Base-by-base conservation (phyloP, 2,797 vertebrate species). In the Tragelaphus eurycerus region DNA sequence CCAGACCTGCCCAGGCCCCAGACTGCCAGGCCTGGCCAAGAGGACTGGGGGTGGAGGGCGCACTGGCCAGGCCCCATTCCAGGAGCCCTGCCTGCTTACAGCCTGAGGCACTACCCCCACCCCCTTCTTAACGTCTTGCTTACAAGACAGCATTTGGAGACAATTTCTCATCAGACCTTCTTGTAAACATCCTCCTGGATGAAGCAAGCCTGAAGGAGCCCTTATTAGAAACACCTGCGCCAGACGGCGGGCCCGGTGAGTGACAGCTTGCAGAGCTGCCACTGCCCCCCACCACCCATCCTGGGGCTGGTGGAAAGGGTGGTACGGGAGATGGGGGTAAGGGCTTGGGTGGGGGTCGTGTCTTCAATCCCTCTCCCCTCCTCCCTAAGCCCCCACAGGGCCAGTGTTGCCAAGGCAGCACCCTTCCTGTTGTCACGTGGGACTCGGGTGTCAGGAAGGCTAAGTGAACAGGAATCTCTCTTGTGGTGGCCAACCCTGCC, bases 111-210 rank as follows among this genome's bases (percentile, higher is more conserved):
- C 85, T 90, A 71, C 64, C 60, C 94, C 67, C 94, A 85, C 88
- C 92, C 95, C 79, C 86, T 96, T 93, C 95, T 85, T 81, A 97
- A 97, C 48, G 82, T 98, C 96, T 97, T 97, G 97, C 98, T 98
- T 98, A 94, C 95, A 98, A 98, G 98, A 98, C 92, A 98, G 96
- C 97, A 96, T 96, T 97, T 93, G 97, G 98, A 98, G 98, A 98
- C 97, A 98, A 98, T 98, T 98, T 98, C 98, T 98, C 97, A 97
- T 84, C 78, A 55, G 86, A 95, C 93, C 78, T 48, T 88, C 94
- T 96, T 97, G 96, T 98, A 97, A 99, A 98, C 98, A 98, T 93
- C 93, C 96, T 97, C 95, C 98, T 59, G 13, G 97, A 97, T 97
- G 46, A 97, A 98, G 98, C 98, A 96, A 96, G 93, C 97, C 96